Evolutionary conservation across 2,113 vertebrate genomes (phyloP), one percentile per base, ranked within the genome.

Genomic region (Condylura cristata): DNA sequence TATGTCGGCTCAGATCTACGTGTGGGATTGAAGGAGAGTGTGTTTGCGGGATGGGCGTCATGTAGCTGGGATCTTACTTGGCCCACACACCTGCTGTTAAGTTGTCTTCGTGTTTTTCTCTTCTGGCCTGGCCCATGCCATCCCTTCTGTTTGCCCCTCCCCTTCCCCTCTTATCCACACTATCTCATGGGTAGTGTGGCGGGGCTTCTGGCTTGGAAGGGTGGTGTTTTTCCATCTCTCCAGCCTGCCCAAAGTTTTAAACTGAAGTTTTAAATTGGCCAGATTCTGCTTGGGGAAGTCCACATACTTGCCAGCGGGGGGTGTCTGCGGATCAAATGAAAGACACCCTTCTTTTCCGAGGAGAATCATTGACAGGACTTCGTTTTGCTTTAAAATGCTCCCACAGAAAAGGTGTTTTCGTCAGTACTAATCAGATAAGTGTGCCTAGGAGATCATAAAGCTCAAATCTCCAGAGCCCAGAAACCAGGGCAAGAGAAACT

Each of bases 401-500:
- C 72, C 24, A 65, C 24, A 91, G 72, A 91, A 88, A 93, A 89
- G 37, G 44, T 93, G 71, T 95, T 91, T 80, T 86, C 48, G 80
- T 96, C 28, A 89, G 32, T 80, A 48, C 30, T 88, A 60, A 89
- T 58, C 44, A 82, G 41, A 30, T 96, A 90, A 63, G 88, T 96
- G 26, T 16, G 81, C 75, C 91, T 93, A 41, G 41, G 48, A 95
- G 75, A 91, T 93, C 94, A 96, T 70, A 94, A 78, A 96, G 72
- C 89, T 60, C 65, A 87, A 72, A 5, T 92, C 96, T 89, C 95
- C 14, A 86, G 95, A 88, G 93, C 80, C 80, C 66, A 53, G 94
- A 97, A 97, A 95, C 89, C 96, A 96, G 97, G 96, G 58, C 96
- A 95, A 20, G 68, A 96, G 93, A 89, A 76, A 89, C 89, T 93